Base-by-base conservation (phyloP, 1,140 invertebrate genomes). In the Hyposmocoma kahamanoa region DNA sequence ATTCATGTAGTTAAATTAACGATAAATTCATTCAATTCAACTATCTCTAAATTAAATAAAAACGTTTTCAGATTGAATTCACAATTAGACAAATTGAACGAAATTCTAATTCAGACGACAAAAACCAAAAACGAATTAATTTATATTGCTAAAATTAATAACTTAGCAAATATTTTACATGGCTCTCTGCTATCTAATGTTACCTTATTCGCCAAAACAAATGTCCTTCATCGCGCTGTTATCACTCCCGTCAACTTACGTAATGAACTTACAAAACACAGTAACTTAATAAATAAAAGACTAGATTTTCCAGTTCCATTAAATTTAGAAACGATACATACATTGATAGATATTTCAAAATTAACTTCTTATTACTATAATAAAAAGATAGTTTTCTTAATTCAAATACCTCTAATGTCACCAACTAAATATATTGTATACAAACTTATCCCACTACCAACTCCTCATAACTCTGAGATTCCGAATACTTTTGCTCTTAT, bases 401-500 rank as follows among this genome's bases (percentile, higher is more conserved):
- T 36, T 6, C 32, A 36, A 36, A 17, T 36, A 17, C 32, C 32
- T 13, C 32, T 36, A 8, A 36, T 36, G 8, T 13, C 10, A 8
- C 32, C 32, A 17, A 36, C 15, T 13, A 36, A 36, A 17, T 36
- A 36, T 36, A 17, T 36, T 36, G 15, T 36, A 6, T 36, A 36
- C 18, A 36, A 36, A 36, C 15, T 17, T 8, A 36, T 36, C 18
- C 32, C 32, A 13, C 15, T 36, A 8, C 32, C 32, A 36, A 36
- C 32, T 36, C 32, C 32, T 36, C 32, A 36, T 15, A 17, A 36
- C 8, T 17, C 15, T 17, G 18, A 8, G 6, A 36, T 17, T 15
- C 32, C 32, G 15, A 36, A 36, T 36, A 36, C 32, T 15, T 36
- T 36, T 36, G 32, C 32, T 13, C 15, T 36, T 17, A 36, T 36